A percentile compares a stretch with the other conserved stretches of the same genome.
phyloP scores from a whole-genome alignment of 64 coral and sea anemone species.

The Catalaphyllia jardinei region DNA sequence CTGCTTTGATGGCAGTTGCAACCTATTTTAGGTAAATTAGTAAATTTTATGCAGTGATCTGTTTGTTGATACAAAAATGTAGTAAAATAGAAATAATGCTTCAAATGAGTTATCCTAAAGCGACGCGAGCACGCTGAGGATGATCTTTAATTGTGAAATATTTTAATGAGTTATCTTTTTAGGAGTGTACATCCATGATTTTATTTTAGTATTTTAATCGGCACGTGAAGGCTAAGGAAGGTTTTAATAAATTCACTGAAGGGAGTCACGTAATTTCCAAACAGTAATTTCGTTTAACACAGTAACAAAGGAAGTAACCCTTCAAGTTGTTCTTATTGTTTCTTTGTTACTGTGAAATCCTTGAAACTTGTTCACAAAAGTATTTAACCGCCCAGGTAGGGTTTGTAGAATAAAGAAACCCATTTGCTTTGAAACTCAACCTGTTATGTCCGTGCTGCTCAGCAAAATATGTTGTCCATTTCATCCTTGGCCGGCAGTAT shows the following conservation, averaged over 20 bases:
- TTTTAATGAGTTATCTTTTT: slow-evolving; percentile 7
- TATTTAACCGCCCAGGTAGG: background rate
- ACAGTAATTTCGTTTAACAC: slow-evolving; percentile 1
- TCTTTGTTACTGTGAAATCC: background rate
- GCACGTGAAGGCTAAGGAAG: background rate
- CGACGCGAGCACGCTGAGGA: background rate
- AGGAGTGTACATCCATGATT: slow-evolving; percentile 9
- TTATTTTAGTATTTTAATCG: background rate
- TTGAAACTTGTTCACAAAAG: background rate
- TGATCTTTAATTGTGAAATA: background rate
- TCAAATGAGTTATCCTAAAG: background rate
- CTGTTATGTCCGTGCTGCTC: background rate
- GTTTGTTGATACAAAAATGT: background rate
- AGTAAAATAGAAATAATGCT: background rate
- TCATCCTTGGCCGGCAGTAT: background rate
- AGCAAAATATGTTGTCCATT: background rate
- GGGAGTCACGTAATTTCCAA: slow-evolving; percentile 14
- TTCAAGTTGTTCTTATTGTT: background rate
- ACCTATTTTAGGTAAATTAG: background rate
- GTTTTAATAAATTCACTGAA: background rate
- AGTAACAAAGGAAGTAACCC: background rate
- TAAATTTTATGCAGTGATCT: background rate
- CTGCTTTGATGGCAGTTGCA: background rate
- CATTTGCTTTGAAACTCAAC: background rate
- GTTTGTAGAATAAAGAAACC: background rate